Percentiles rank a stretch among this genome's conserved stretches.
These are phyloP conservation scores for Chionodraco myersi DNA, from an alignment of 2,113 vertebrate species.

Conservation along the genomic window DNA sequence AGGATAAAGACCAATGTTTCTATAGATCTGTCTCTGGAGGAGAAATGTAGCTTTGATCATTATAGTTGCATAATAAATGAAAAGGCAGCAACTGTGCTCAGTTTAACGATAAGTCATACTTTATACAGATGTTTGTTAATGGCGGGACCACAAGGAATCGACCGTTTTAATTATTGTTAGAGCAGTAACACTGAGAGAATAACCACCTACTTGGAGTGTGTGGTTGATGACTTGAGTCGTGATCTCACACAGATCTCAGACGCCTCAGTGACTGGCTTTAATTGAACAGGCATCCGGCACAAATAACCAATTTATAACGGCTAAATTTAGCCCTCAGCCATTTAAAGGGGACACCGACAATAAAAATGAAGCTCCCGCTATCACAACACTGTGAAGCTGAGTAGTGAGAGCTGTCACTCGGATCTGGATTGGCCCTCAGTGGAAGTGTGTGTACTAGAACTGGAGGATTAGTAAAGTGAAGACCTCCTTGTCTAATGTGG, in stretches of 20 bases:
- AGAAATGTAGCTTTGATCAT: constrained; percentile 5
- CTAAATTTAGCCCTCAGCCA: constrained; percentile 70
- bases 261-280: constrained; percentile 70
- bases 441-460: constrained; percentile 36
- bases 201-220: constrained; percentile 50
- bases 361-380: constrained; percentile 40
- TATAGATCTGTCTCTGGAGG: not conserved
- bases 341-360: constrained; percentile 60
- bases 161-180: constrained; percentile 49
- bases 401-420: constrained; percentile 32
- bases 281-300: constrained; percentile 75
- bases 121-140: constrained; percentile 16
- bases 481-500: constrained; percentile 28
- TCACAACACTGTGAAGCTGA: constrained; percentile 32
- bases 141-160: constrained; percentile 6
- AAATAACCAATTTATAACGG: constrained; percentile 73
- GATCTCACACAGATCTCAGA: constrained; percentile 57
- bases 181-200: constrained; percentile 11
- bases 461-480: constrained; percentile 44
- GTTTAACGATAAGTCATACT: constrained; percentile 25
- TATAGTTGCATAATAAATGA: not conserved
- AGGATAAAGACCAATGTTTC: constrained; percentile 6
- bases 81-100: not conserved
- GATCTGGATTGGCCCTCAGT: constrained; percentile 49
- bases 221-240: constrained; percentile 49